These are phyloP conservation scores for Paracentrotus lividus DNA, from an alignment of 53 echinoderm and acorn worm genomes.

Conservation along the genomic window DNA sequence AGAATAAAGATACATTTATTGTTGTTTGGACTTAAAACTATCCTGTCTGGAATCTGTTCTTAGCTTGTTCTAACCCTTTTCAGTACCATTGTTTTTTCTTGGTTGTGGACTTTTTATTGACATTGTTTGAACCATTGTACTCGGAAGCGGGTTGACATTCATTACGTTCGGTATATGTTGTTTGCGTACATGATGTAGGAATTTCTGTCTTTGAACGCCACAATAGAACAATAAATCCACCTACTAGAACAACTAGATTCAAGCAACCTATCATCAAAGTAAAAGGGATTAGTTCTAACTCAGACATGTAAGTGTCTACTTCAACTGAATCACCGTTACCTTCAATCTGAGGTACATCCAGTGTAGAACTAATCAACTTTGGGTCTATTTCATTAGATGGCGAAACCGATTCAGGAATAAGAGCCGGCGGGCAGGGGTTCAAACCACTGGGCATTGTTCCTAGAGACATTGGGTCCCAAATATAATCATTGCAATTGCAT, in stretches of 20 bases:
- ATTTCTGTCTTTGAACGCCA: background rate
- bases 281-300: background rate
- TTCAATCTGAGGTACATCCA: background rate
- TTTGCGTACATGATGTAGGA: too few relatives aligned
- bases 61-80: too few relatives aligned
- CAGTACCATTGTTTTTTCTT: background rate
- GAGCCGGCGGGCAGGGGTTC: background rate
- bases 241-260: background rate
- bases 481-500: background rate
- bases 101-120: background rate
- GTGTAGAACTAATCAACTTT: background rate
- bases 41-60: too few relatives aligned
- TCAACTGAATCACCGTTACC: background rate
- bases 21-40: too few relatives aligned
- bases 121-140: too few relatives aligned
- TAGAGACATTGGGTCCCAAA: background rate
- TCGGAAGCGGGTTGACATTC: too few relatives aligned
- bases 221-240: background rate
- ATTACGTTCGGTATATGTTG: too few relatives aligned
- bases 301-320: background rate
- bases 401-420: background rate
- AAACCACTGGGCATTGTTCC: background rate
- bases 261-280: background rate
- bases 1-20: too few relatives aligned
- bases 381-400: background rate